Conservation (phyloP, 2,113 vertebrate genomes). For the Rhinoptilus africanus region DNA sequence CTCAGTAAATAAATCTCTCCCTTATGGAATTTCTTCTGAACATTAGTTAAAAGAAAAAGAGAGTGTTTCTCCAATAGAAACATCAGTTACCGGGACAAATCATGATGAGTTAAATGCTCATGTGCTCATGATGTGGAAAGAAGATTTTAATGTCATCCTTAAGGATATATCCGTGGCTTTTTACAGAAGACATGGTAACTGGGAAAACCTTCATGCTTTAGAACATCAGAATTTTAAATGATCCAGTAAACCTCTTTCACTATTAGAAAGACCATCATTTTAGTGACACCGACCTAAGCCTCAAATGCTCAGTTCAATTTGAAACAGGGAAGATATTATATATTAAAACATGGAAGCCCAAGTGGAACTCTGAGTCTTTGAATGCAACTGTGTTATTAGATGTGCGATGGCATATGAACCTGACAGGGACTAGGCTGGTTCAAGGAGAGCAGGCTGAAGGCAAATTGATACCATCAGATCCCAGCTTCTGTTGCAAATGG, state of each 20-base stretch:
- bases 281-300: neutral
- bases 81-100: neutral
- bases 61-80: neutral
- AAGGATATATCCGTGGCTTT: neutral
- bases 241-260: neutral
- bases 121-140: neutral
- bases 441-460: neutral
- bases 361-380: neutral
- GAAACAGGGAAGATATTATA: neutral
- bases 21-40: neutral
- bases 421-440: neutral
- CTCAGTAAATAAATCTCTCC: neutral
- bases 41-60: neutral
- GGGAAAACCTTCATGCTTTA: neutral
- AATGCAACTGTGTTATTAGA: neutral
- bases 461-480: neutral
- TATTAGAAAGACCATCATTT: neutral
- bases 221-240: neutral
- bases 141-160: neutral
- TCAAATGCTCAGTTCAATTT: neutral
- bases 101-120: neutral
- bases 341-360: neutral
- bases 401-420: neutral
- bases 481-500: conserved; percentile 48
- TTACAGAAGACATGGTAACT: neutral